Percentiles rank a stretch among this genome's conserved stretches.
Evolutionary conservation across 2,888 invertebrate genomes (phyloP).

Genomic region (Charanyca ferruginea): DNA sequence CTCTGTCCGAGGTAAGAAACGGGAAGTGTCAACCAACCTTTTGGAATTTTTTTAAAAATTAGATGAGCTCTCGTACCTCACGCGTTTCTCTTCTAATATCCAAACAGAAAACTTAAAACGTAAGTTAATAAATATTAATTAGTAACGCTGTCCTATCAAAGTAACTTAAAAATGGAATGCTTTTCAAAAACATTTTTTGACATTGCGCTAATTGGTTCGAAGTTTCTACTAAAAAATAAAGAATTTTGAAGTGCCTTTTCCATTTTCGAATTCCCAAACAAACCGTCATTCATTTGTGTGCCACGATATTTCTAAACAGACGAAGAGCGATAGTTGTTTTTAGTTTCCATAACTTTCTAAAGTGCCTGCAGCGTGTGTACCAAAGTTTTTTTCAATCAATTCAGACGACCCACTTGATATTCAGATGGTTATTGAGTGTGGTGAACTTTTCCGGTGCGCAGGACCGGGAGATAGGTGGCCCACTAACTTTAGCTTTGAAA

Average conservation of each 20-base stretch:
- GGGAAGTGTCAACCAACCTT: too few species aligned
- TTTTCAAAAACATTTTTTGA: too few species aligned
- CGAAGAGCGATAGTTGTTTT: slow-evolving; percentile 43
- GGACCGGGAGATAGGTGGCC: slow-evolving; percentile 68
- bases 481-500: slow-evolving; percentile 59
- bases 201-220: neutral
- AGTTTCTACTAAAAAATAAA: neutral
- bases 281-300: slow-evolving; percentile 13
- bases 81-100: too few species aligned
- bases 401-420: slow-evolving; percentile 81
- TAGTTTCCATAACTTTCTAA: slow-evolving; percentile 53
- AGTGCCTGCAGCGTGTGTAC: slow-evolving; percentile 55
- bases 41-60: too few species aligned
- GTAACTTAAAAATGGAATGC: too few species aligned
- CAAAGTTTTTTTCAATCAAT: slow-evolving; percentile 82
- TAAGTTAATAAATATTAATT: too few species aligned
- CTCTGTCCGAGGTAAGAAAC: too few species aligned
- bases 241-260: slow-evolving; percentile 1
- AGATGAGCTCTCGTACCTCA: too few species aligned
- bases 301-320: slow-evolving; percentile 24
- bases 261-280: slow-evolving; percentile 4
- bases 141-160: too few species aligned
- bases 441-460: slow-evolving; percentile 71
- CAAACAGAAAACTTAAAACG: too few species aligned
- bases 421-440: slow-evolving; percentile 82